Evolutionary conservation across 1,140 invertebrate genomes (phyloP), one percentile per base, ranked within the genome.

Genomic region (Rhopalosiphum maidis): DNA sequence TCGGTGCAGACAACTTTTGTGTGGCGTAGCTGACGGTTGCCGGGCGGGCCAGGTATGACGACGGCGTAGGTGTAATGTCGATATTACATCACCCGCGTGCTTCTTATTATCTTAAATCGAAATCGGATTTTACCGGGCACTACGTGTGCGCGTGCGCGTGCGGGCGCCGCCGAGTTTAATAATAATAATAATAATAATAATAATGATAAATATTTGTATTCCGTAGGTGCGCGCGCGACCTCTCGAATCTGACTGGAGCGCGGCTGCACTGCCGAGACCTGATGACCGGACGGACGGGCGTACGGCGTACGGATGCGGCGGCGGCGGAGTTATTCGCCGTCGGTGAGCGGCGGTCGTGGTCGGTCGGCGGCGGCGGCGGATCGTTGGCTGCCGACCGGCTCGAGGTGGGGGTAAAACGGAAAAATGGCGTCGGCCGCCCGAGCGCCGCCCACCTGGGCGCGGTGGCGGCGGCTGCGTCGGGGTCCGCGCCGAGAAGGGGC

Each of bases 261-360:
- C 88, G 9, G 51, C n/a, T 25, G 48, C 48, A 25, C 43, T 23
- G 86, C 25, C 15, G 30, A 46, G 25, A 87, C 85, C 85, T 41
- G 88, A 89, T 41, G 88, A 89, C 88, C 88, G 88, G 88, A 89
- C 87, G 51, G 87, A 89, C 87, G 87, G 87, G 87, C 87, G 87
- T 37, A 51, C 48, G 87, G n/a, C n/a, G 87, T n/a, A 88, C 87
- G 87, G 87, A 89, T 89, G 87, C 23, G 83, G 83, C 48, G 48
- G 87, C 87, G 87, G 87, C 22, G 86, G 46, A n/a, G 46, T 68
- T 68, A 30, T 68, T 68, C 60, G 83, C 41, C 41, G 46, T 8
- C 41, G n/a, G 25, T 25, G 43, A 48, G 15, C 25, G 9, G 86
- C 46, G 86, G 35, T 30, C 35, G 86, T 37, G 48, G 48, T 54